Conservation (phyloP, 2,888 invertebrate species). For the Leptinotarsa juncta region DNA sequence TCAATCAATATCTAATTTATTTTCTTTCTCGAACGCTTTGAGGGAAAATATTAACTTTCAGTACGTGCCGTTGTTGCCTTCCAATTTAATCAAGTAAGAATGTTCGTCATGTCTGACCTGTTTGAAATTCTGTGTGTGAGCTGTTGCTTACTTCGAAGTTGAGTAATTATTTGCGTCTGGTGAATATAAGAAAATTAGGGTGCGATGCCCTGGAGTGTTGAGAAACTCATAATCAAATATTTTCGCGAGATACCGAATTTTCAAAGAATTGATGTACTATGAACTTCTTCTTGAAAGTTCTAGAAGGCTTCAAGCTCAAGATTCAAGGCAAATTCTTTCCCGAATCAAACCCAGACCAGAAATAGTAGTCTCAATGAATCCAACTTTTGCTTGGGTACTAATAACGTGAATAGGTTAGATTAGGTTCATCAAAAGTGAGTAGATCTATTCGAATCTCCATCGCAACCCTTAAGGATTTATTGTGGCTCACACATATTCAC, state of each 20-base stretch:
- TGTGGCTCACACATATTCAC: too few relatives aligned
- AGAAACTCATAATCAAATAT: background rate
- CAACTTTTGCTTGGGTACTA: too few relatives aligned
- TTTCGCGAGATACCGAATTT: background rate
- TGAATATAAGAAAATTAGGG: background rate
- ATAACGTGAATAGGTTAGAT: too few relatives aligned
- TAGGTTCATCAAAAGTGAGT: too few relatives aligned
- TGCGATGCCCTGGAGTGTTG: background rate
- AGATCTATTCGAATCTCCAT: too few relatives aligned
- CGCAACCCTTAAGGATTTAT: too few relatives aligned
- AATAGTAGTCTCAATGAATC: too few relatives aligned
- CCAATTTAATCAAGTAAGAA: constrained; percentile 11
- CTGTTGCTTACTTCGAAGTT: background rate
- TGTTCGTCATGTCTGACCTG: constrained; percentile 6
- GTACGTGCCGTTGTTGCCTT: constrained; percentile 7
- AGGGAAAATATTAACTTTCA: constrained; percentile 16
- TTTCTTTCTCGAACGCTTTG: background rate
- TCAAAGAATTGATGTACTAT: too few relatives aligned
- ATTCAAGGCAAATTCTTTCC: too few relatives aligned
- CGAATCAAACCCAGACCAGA: too few relatives aligned
- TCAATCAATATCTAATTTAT: constrained; percentile 18
- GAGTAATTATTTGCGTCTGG: constrained; percentile 3
- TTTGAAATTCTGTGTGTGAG: background rate
- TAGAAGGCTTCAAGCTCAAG: too few relatives aligned
- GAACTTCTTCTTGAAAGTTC: too few relatives aligned